phyloP scores from a whole-genome alignment of 2,113 vertebrate species.

The Gopherus flavomarginatus region DNA sequence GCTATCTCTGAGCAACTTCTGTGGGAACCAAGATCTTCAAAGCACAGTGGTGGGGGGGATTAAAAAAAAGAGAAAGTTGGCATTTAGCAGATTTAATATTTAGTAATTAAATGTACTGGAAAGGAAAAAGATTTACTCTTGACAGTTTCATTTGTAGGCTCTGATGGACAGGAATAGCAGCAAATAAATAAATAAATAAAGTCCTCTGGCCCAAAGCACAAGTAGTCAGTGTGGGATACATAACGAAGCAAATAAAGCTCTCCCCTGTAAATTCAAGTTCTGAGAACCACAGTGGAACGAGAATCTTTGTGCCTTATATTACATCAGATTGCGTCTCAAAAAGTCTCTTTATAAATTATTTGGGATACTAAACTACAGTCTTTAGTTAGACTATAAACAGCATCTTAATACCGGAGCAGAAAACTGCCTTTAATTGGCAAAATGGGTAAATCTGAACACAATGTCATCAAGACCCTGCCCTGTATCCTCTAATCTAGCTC shows the following conservation, averaged over 20 bases:
- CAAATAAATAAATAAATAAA: conserved; percentile 19
- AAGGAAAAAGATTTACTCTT: not conserved
- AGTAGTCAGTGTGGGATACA: not conserved
- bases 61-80: not conserved
- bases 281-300: accelerated
- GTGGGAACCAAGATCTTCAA: not conserved
- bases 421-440: not conserved
- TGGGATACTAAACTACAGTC: not conserved
- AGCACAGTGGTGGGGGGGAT: not conserved
- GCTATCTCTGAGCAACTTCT: not conserved
- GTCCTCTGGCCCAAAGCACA: not conserved
- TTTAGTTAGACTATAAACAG: not conserved
- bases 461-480: conserved; percentile 13
- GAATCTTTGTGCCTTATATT: conserved; percentile 21
- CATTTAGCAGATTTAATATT: not conserved
- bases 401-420: not conserved
- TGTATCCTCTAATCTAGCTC: not conserved
- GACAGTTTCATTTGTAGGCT: not conserved
- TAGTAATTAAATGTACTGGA: not conserved
- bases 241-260: not conserved
- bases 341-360: not conserved
- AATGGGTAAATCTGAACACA: conserved; percentile 28
- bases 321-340: not conserved
- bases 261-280: not conserved
- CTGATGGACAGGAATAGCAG: not conserved